These are phyloP conservation scores for Dendronephthya gigantea DNA, from an alignment of 64 coral and sea anemone species.

Conservation along the genomic window DNA sequence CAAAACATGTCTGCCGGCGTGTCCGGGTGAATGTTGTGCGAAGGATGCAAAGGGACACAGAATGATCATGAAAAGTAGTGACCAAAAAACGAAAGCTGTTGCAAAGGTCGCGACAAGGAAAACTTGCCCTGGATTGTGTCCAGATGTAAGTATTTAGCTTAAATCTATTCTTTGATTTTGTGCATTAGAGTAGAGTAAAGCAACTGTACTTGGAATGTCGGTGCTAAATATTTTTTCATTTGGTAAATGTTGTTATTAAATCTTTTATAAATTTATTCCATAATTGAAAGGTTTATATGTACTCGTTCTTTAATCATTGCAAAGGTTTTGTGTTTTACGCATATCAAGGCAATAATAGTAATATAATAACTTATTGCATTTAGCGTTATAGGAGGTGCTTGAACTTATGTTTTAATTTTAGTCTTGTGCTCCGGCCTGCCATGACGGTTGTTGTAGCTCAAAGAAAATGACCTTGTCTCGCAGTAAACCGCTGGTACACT, in stretches of 20 bases:
- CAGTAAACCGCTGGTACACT: neutral
- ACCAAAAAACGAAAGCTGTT: neutral
- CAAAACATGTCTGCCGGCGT: neutral
- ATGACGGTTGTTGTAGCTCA: neutral
- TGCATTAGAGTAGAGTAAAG: too few relatives aligned
- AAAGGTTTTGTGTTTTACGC: too few relatives aligned
- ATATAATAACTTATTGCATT: too few relatives aligned
- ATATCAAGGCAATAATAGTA: too few relatives aligned
- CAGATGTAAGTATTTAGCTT: neutral
- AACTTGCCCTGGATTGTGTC: neutral
- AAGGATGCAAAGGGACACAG: neutral
- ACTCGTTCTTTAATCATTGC: too few relatives aligned
- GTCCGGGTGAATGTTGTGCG: neutral
- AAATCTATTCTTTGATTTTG: neutral
- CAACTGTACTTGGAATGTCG: too few relatives aligned
- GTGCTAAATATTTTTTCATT: too few relatives aligned
- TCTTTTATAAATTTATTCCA: too few relatives aligned
- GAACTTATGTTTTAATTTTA: neutral
- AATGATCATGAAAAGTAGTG: neutral
- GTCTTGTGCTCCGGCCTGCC: slow-evolving; percentile 9
- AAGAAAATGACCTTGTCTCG: neutral
- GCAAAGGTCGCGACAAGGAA: neutral
- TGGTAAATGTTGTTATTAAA: too few relatives aligned
- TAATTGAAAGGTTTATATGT: too few relatives aligned
- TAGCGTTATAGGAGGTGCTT: neutral